Evolutionary conservation across 2,888 invertebrate species (phyloP), one percentile per base, ranked within the genome.

Genomic region (Metallyticus violacea): DNA sequence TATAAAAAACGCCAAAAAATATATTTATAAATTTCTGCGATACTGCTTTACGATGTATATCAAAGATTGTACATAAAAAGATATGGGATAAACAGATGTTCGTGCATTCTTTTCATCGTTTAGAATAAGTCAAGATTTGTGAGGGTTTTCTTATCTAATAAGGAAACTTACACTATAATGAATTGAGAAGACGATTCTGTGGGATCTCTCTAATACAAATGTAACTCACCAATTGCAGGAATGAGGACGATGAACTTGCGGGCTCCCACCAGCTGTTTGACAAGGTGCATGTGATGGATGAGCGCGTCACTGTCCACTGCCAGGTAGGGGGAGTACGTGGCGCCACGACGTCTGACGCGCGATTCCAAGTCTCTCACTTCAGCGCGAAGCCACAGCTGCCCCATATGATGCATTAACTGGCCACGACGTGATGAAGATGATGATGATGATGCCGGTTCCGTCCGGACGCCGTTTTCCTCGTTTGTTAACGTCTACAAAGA

Each of bases 321-420:
- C 78, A 98, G 93, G 90, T 98, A 97, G 0, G 98, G 97, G 0
- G 97, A 97, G 90, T 96, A 94, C 77, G 93, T 92, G 26, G 88
- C 88, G 77, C 93, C 92, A 0, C 91, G 91, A 5, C 92, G 91
- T 87, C 93, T 93, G 22, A 96, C 94, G 89, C 95, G 94, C 88
- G 93, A 96, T 92, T 98, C 98, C 88, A 98, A 92, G 88, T 97
- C 96, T 80, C 95, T 95, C 26, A 98, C 98, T 91, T 97, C 98
- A 6, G 97, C 96, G 89, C 95, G 95, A 86, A 99, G 92, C 97
- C 98, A 97, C 87, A 98, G 93, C 89, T 96, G 96, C 2, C 98
- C 98, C 95, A 98, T 96, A 85, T 97, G 95, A 88, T 95, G 94
- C 94, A 97, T 95, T 88, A 97, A 91, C 87, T 95, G 95, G 83